These are phyloP conservation scores for Phylloscopus trochiloides DNA, from an alignment of 2,113 vertebrate species.

Conservation along the genomic window DNA sequence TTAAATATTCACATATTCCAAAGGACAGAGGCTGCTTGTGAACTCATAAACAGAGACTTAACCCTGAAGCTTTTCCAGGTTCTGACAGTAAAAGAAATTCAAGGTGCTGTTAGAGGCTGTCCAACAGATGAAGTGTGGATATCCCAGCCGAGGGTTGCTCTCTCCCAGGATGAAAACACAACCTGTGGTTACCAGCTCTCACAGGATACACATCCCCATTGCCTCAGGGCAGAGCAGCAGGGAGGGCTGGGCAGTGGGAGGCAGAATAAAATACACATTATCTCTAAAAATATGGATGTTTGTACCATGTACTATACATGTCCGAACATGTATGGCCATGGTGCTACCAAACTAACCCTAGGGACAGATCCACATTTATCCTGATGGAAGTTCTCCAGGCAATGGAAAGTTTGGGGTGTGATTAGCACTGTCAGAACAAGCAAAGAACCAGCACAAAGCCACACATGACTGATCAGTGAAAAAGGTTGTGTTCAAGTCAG, in stretches of 20 bases:
- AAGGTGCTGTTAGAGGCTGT: neutral
- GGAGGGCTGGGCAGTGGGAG: neutral
- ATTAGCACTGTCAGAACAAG: neutral
- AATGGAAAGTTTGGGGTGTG: neutral
- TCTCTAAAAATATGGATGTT: neutral
- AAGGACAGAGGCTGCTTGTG: neutral
- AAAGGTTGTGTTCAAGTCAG: neutral
- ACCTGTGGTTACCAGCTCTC: neutral
- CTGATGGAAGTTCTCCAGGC: neutral
- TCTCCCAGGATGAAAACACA: rapidly evolving
- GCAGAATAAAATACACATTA: neutral
- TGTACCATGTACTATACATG: no score
- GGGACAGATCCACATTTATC: neutral
- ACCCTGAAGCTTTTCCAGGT: neutral
- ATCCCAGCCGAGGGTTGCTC: neutral
- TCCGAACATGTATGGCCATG: neutral
- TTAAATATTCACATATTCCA: neutral
- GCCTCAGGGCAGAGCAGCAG: neutral
- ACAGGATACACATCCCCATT: neutral
- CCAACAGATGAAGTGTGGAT: rapidly evolving
- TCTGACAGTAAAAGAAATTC: neutral
- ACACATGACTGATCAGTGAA: neutral
- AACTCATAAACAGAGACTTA: neutral
- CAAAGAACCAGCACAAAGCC: neutral
- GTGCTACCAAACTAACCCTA: neutral